These are phyloP conservation scores for Crocidura indochinensis DNA, from an alignment of 2,797 vertebrate genomes.

Conservation along the genomic window DNA sequence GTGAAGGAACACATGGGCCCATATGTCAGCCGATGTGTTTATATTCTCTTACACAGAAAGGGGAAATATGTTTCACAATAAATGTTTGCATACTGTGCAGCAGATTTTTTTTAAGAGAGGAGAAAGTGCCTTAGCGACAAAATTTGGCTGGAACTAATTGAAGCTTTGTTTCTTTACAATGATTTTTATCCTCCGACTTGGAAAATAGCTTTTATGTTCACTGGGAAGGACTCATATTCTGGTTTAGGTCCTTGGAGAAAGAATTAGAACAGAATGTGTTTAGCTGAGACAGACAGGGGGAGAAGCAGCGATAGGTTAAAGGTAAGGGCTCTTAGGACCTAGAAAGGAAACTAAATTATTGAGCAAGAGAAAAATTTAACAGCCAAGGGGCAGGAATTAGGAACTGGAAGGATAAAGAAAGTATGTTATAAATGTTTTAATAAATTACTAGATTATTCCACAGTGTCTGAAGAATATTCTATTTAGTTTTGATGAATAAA, in stretches of 20 bases:
- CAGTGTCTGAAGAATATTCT: neutral
- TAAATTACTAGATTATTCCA: neutral
- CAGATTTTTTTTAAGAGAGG: slow-evolving; percentile 57
- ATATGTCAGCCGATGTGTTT: slow-evolving; percentile 91
- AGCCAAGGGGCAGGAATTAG: neutral
- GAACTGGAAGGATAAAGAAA: neutral
- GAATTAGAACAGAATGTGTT: neutral
- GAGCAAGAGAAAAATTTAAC: neutral
- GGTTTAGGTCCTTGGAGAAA: neutral
- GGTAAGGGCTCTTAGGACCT: neutral
- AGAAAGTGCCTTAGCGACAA: slow-evolving; percentile 3
- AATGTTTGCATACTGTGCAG: slow-evolving; percentile 89
- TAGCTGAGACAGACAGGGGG: neutral
- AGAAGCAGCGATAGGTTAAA: neutral
- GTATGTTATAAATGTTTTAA: neutral
- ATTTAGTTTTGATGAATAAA: neutral
- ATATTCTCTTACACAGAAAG: slow-evolving; percentile 89
- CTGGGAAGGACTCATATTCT: neutral
- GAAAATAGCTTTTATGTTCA: neutral
- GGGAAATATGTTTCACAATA: slow-evolving; percentile 91
- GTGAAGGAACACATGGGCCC: slow-evolving; percentile 91
- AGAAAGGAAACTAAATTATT: neutral
- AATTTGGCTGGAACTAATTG: slow-evolving; percentile 17
- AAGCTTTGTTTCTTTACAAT: slow-evolving; percentile 42
- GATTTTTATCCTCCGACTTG: slow-evolving; percentile 17